Evolutionary conservation across 30 jellyfish, hydroid and myxozoan species (phyloP), one percentile per base, ranked within the genome.

Genomic region (Morbakka virulenta): DNA sequence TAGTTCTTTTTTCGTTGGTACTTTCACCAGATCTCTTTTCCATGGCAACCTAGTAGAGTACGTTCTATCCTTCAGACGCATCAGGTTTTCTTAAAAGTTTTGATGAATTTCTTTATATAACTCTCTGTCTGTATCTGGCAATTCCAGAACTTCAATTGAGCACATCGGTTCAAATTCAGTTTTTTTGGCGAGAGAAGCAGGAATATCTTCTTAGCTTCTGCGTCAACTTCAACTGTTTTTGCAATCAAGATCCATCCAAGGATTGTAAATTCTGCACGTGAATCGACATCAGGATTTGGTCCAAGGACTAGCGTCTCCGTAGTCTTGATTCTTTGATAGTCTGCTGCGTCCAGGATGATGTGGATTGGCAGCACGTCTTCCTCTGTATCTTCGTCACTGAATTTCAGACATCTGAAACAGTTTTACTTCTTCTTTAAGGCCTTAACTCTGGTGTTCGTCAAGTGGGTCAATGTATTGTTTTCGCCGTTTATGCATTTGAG

Each of bases 261-360:
- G 83, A 79, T 76, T 61, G 87, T 62, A 67, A 76, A 64, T 62
- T 76, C 87, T 21, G 87, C 90, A 27, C 90, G 77, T 51, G 90
- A 83, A n/a, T n/a, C n/a, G n/a, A n/a, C n/a, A n/a, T n/a, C n/a
- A n/a, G n/a, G n/a, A n/a, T n/a, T n/a, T n/a, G 82, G 90, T 36
- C 90, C 90, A 32, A 79, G 69, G 23, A 79, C 83, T 64, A 64
- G 67, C 31, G 82, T 82, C 83, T 79, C 83, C 21, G 90, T 79
- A 22, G 76, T 29, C 67, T 69, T 67, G 68, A 79, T 79, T n/a
- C n/a, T n/a, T n/a, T n/a, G n/a, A n/a, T n/a, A n/a, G n/a, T n/a
- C n/a, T n/a, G n/a, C n/a, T n/a, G 83, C 67, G 28, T 83, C 90
- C 77, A 66, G 51, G 22, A 49, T 79, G 48, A 79, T 32, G 30